Percentiles rank a stretch among this genome's conserved stretches.
Conservation (phyloP, 1,140 invertebrate species). For the Alviniconcha marisindica region DNA sequence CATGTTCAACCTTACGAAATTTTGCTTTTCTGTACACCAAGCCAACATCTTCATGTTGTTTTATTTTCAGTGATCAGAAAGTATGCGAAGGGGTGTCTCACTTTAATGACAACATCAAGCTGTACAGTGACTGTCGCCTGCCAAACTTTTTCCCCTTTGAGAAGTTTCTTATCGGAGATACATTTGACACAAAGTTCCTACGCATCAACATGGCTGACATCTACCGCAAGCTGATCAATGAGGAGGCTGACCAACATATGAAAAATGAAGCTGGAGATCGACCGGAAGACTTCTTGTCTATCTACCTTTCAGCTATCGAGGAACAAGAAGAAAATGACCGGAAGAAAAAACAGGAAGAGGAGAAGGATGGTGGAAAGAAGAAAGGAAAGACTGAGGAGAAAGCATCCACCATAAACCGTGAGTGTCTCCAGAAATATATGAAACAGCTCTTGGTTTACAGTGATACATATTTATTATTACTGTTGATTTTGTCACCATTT, state of each 20-base stretch:
- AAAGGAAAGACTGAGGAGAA: constrained; percentile 13
- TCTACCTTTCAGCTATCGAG: constrained; percentile 13
- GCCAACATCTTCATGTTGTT: too few species aligned
- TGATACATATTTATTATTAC: too few species aligned
- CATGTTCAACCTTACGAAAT: too few species aligned
- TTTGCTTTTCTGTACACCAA: too few species aligned
- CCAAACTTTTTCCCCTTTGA: constrained; percentile 52
- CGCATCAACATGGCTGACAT: constrained; percentile 52
- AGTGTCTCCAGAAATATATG: too few species aligned
- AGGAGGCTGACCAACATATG: constrained; percentile 37
- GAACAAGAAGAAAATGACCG: constrained; percentile 3
- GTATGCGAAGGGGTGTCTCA: constrained; percentile 34
- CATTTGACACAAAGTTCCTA: constrained; percentile 51
- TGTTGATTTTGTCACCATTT: too few species aligned
- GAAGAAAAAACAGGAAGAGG: constrained; percentile 27
- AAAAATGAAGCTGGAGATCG: neutral
- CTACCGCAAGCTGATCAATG: constrained; percentile 48
- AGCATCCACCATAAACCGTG: constrained; percentile 21
- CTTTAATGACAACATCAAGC: constrained; percentile 46
- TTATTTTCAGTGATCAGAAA: constrained; percentile 40
- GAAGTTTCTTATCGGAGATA: constrained; percentile 50
- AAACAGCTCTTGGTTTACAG: too few species aligned
- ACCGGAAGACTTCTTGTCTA: constrained; percentile 10
- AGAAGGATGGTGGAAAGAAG: constrained; percentile 28
- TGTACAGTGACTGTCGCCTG: constrained; percentile 44